These are phyloP conservation scores for Myathropa florea DNA, from an alignment of 2,888 invertebrate genomes.

Conservation along the genomic window DNA sequence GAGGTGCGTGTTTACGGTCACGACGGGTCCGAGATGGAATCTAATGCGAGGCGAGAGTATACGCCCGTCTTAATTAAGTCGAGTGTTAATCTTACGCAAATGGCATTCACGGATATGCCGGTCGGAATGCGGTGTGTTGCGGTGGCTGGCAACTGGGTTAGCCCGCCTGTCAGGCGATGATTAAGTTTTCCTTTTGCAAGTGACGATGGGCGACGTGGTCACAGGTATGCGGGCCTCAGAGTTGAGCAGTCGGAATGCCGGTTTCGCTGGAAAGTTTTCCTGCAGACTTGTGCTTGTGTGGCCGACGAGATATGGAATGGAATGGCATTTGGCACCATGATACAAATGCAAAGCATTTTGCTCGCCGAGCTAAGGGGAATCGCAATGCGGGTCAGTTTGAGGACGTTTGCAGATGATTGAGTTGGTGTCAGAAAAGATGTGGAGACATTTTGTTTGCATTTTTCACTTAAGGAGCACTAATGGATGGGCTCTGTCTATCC, in stretches of 20 bases:
- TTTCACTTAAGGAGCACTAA: neutral
- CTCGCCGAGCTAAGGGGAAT: neutral
- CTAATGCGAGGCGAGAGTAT: slow-evolving; percentile 5
- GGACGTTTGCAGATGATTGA: neutral
- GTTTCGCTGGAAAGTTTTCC: neutral
- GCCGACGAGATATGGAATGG: neutral
- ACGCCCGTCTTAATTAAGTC: slow-evolving; percentile 44
- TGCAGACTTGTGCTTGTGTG: neutral
- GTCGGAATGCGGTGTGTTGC: neutral
- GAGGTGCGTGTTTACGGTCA: slow-evolving; percentile 41
- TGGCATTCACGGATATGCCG: slow-evolving; percentile 38
- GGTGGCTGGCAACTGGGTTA: neutral
- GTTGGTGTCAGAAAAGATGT: neutral
- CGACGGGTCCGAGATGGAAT: slow-evolving; percentile 37
- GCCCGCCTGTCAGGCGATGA: neutral
- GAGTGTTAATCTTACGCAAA: slow-evolving; percentile 40
- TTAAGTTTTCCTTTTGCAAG: neutral
- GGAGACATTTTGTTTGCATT: neutral
- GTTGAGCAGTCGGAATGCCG: neutral
- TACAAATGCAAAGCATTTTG: neutral
- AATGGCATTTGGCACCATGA: neutral
- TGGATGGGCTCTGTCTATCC: no score
- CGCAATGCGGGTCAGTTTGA: neutral
- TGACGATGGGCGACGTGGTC: neutral
- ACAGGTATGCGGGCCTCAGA: neutral